A percentile compares a stretch with the other conserved stretches of the same genome.
Conservation (phyloP, 1,140 invertebrate species). For the Paraescarpia echinospica region DNA sequence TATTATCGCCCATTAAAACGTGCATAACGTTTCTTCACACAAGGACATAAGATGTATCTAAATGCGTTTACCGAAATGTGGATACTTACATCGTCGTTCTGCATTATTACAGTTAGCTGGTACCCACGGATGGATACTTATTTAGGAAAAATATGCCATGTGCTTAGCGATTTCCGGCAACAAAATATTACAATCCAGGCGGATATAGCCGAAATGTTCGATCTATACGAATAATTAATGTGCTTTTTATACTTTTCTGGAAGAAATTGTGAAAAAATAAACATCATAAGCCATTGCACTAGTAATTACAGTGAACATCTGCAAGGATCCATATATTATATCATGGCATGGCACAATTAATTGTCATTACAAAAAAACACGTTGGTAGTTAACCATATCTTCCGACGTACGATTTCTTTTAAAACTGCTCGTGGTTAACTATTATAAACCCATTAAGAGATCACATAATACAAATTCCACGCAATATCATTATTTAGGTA, state of each 20-base stretch:
- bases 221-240: background rate
- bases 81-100: slow-evolving; percentile 57
- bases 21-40: background rate
- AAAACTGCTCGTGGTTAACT: background rate
- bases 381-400: background rate
- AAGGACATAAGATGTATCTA: slow-evolving; percentile 10
- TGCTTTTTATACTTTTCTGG: background rate
- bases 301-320: background rate
- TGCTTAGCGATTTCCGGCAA: background rate
- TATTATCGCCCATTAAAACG: background rate
- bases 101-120: slow-evolving; percentile 42
- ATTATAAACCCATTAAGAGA: too few species aligned
- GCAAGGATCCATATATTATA: background rate
- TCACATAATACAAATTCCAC: too few species aligned
- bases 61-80: slow-evolving; percentile 21
- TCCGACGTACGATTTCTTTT: background rate
- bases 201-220: background rate
- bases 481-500: too few species aligned
- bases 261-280: background rate
- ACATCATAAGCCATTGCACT: too few species aligned
- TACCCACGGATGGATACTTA: background rate
- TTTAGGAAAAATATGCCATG: background rate
- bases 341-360: background rate
- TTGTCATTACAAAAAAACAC: background rate
- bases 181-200: background rate